Evolutionary conservation across 2,113 vertebrate species (phyloP), one percentile per base, ranked within the genome.

Genomic region (Prolemur simus): DNA sequence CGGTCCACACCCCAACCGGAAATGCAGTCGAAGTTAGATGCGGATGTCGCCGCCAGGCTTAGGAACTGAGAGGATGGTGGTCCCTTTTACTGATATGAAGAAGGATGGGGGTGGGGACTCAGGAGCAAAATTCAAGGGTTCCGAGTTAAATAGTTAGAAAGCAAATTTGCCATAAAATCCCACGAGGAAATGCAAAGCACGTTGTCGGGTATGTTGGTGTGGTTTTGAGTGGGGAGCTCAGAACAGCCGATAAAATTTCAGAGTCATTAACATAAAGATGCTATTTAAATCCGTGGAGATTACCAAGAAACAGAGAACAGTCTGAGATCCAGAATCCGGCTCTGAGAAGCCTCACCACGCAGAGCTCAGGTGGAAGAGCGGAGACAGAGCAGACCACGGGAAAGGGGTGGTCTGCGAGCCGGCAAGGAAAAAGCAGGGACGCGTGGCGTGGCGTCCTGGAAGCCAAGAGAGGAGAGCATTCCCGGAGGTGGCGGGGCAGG

Each of bases 361-460:
- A 95, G 52, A 71, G 6, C 32, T 69, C 52, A 71, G 47, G 21
- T n/a, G 54, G 37, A 68, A 11, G 20, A 71, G 9, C 6, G 34
- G 2, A 54, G 0, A 9, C n/a, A 25, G 9, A 4, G 17, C 8
- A 23, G 45, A 37, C 25, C 47, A 5, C 18, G 37, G 20, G 52
- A 32, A 42, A 12, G 6, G 0, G 47, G 1, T 5, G 0, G 34
- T 47, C 21, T 9, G 0, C 60, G 73, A 71, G 37, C 10, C 27
- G 25, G 37, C 3, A 29, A 39, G 49, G 25, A 25, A 69, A 71
- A 63, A 29, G 13, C 27, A 25, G 25, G 7, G 56, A 32, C 11
- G 9, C 0, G 0, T 37, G 8, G 10, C 0, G 0, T 45, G 9
- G 2, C n/a, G n/a, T n/a, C n/a, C n/a, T 9, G 39, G 25, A 17